Evolutionary conservation across 2,888 invertebrate genomes (phyloP).

Genomic region (Apamea sordens): DNA sequence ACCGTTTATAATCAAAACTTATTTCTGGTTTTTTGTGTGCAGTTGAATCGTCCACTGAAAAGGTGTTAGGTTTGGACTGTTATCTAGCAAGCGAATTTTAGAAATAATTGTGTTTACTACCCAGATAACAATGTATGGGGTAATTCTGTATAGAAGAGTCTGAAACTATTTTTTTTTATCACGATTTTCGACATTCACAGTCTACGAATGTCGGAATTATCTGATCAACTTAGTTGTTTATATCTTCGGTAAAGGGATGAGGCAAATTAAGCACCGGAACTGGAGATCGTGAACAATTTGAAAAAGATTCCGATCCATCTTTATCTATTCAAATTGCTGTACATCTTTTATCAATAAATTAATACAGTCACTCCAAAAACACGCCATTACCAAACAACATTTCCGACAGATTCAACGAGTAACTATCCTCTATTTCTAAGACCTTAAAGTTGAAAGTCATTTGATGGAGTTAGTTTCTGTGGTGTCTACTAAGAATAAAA

Average conservation of each 20-base stretch:
- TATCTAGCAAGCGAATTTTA: background rate
- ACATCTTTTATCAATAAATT: slow-evolving; percentile 24
- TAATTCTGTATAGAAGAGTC: background rate
- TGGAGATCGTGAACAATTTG: background rate
- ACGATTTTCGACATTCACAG: background rate
- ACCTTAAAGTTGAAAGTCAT: slow-evolving; percentile 32
- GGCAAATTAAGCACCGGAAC: slow-evolving; percentile 18
- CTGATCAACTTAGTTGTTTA: slow-evolving; percentile 14
- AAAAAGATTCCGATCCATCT: background rate
- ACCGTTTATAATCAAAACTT: slow-evolving; percentile 40
- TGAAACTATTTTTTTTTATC: background rate
- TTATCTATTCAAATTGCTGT: background rate
- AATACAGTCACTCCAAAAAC: slow-evolving; percentile 40
- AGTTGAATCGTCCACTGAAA: slow-evolving; percentile 16
- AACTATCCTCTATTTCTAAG: slow-evolving; percentile 31
- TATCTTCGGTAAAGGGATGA: slow-evolving; percentile 2
- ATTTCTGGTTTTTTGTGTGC: slow-evolving; percentile 18
- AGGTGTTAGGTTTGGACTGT: background rate
- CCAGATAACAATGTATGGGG: background rate
- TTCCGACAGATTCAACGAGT: background rate
- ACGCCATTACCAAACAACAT: slow-evolving; percentile 23
- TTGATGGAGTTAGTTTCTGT: slow-evolving; percentile 21
- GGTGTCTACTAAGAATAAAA: slow-evolving; percentile 52
- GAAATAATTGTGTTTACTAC: background rate
- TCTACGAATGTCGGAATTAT: background rate